Conservation (phyloP, 2,888 invertebrate genomes). For the Drosophila merina region DNA sequence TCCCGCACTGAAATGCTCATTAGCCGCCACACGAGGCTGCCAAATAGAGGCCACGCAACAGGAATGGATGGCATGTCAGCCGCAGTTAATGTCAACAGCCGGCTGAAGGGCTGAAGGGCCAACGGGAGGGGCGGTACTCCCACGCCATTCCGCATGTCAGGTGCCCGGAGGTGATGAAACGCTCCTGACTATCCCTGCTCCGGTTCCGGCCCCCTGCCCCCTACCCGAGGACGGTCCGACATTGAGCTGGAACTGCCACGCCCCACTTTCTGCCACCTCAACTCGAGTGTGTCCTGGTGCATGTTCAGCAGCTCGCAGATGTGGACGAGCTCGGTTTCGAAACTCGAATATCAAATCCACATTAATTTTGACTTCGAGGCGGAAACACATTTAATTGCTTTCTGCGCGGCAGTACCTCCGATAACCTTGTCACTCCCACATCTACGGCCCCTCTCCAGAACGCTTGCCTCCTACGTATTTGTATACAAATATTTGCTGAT, state of each 20-base stretch:
- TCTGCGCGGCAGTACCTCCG: conserved; percentile 42
- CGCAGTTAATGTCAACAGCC: conserved; percentile 55
- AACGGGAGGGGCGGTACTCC: conserved; percentile 4
- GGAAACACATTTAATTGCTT: conserved; percentile 80
- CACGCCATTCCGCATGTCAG: conserved; percentile 28
- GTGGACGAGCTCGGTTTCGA: not conserved
- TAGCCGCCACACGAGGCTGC: conserved; percentile 52
- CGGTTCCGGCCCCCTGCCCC: conserved; percentile 18
- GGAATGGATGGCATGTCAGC: conserved; percentile 33
- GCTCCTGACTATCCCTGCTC: conserved; percentile 10
- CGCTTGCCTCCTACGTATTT: too few relatives aligned
- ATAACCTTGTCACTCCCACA: not conserved
- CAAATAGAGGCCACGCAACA: conserved; percentile 20
- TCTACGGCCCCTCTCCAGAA: too few relatives aligned
- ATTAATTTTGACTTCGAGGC: conserved; percentile 77
- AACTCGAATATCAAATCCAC: conserved; percentile 75
- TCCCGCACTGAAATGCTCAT: conserved; percentile 45
- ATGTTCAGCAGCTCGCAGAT: conserved; percentile 53
- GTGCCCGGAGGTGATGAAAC: conserved; percentile 58
- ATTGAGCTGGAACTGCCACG: conserved; percentile 60
- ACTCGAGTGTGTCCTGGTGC: conserved; percentile 48
- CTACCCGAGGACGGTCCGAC: conserved; percentile 47
- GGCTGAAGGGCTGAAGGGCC: conserved; percentile 40
- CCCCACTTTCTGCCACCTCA: conserved; percentile 26
- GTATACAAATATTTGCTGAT: too few relatives aligned